Conservation (phyloP, 2,797 vertebrate genomes). For the Melanotaenia pygmaea region DNA sequence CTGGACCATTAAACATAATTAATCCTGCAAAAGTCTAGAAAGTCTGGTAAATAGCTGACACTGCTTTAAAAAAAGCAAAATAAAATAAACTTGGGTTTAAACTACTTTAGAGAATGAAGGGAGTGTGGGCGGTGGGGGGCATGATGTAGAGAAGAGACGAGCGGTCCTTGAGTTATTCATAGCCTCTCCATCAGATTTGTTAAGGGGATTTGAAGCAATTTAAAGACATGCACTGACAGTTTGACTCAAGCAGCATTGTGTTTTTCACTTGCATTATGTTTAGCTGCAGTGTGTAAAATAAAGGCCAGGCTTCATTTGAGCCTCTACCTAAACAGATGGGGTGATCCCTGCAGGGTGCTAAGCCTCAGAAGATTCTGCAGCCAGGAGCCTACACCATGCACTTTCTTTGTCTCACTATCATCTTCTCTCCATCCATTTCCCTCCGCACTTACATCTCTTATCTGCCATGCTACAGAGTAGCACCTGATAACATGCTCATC, state of each 20-base stretch:
- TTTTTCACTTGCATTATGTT: constrained; percentile 79
- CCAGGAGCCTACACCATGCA: constrained; percentile 55
- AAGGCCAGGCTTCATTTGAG: constrained; percentile 76
- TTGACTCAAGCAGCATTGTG: constrained; percentile 77
- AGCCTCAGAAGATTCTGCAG: constrained; percentile 28
- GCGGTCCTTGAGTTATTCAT: constrained; percentile 77
- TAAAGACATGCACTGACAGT: constrained; percentile 75
- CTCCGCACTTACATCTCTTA: constrained; percentile 13
- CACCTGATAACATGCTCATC: neutral
- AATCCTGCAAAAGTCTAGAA: too few species aligned
- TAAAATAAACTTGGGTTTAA: constrained; percentile 30
- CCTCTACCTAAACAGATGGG: constrained; percentile 74
- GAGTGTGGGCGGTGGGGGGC: neutral
- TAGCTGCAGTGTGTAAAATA: constrained; percentile 67
- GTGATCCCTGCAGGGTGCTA: constrained; percentile 51
- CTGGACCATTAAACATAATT: too few species aligned
- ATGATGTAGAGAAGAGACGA: constrained; percentile 41
- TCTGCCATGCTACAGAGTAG: constrained; percentile 21
- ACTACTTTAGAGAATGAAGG: constrained; percentile 3
- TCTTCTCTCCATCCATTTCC: constrained; percentile 21
- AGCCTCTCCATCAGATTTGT: constrained; percentile 80
- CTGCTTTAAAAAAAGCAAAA: constrained; percentile 36
- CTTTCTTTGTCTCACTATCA: constrained; percentile 51
- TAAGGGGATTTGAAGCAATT: constrained; percentile 81
- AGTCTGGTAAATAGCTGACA: constrained; percentile 13